Evolutionary conservation across 2,113 vertebrate genomes (phyloP).

Genomic region (Ardeotis arabs): DNA sequence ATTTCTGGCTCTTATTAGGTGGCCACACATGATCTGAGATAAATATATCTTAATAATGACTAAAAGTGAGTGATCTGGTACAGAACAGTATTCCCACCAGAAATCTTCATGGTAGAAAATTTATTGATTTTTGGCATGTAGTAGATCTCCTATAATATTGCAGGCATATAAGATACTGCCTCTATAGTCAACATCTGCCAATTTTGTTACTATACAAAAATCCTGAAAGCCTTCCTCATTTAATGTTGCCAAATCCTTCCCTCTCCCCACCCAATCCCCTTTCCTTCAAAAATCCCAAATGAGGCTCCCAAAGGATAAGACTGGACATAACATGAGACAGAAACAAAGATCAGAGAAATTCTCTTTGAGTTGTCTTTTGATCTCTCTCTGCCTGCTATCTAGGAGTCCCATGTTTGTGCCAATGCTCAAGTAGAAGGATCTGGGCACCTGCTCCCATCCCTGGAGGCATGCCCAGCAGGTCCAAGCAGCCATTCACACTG

Average conservation of each 20-base stretch:
- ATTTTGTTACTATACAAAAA: neutral
- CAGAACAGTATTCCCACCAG: conserved; percentile 15
- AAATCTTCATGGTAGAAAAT: neutral
- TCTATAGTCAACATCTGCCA: neutral
- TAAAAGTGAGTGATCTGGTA: conserved; percentile 10
- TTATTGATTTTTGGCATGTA: neutral
- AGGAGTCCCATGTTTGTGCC: neutral
- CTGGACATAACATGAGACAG: neutral
- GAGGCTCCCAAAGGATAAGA: neutral
- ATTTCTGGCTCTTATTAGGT: conserved; percentile 12
- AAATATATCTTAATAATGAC: conserved; percentile 23
- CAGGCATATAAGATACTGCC: neutral
- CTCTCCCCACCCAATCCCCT: neutral
- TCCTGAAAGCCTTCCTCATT: neutral
- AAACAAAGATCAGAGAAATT: conserved; percentile 10
- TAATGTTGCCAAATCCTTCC: neutral
- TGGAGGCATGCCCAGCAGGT: neutral
- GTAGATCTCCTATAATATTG: neutral
- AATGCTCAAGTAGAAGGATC: neutral
- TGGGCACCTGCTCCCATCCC: neutral
- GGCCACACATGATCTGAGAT: conserved; percentile 29
- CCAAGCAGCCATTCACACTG: neutral
- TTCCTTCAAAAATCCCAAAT: neutral
- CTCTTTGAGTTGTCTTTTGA: neutral
- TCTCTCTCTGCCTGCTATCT: neutral